Evolutionary conservation across 2,888 invertebrate species (phyloP).

Genomic region (Coelopa pilipes): DNA sequence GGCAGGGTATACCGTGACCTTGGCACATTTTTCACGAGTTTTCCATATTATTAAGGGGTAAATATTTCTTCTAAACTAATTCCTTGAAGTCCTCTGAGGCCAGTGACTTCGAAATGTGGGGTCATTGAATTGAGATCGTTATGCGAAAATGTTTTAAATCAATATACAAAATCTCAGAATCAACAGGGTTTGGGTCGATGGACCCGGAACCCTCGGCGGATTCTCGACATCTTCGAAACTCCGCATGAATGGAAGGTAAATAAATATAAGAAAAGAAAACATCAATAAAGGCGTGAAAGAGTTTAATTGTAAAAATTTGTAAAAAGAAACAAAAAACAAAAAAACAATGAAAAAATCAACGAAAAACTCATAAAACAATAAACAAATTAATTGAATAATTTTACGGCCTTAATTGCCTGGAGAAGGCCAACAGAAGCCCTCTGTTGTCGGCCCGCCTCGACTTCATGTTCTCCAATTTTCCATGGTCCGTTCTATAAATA

Average conservation of each 20-base stretch:
- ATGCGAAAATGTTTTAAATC: neutral
- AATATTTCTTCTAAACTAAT: no score
- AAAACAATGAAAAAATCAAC: constrained; percentile 18
- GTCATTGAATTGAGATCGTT: neutral
- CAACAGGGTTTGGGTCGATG: no score
- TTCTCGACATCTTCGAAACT: no score
- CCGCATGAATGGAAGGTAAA: no score
- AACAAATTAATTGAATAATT: constrained; percentile 28
- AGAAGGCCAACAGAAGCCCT: neutral
- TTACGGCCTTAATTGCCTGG: constrained; percentile 22
- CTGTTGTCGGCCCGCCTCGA: neutral
- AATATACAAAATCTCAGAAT: neutral
- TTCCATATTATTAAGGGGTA: no score
- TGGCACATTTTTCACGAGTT: no score
- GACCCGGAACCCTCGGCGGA: no score
- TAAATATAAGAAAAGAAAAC: neutral
- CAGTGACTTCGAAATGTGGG: neutral
- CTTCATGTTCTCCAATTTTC: neutral
- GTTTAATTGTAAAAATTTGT: neutral
- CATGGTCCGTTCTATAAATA: neutral
- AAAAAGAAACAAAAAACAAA: constrained; percentile 1
- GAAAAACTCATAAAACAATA: constrained; percentile 27
- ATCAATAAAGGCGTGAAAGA: neutral
- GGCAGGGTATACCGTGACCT: no score
- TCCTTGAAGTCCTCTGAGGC: no score